Evolutionary conservation across 64 coral and sea anemone species (phyloP).

Genomic region (Pocillopora damicornis): DNA sequence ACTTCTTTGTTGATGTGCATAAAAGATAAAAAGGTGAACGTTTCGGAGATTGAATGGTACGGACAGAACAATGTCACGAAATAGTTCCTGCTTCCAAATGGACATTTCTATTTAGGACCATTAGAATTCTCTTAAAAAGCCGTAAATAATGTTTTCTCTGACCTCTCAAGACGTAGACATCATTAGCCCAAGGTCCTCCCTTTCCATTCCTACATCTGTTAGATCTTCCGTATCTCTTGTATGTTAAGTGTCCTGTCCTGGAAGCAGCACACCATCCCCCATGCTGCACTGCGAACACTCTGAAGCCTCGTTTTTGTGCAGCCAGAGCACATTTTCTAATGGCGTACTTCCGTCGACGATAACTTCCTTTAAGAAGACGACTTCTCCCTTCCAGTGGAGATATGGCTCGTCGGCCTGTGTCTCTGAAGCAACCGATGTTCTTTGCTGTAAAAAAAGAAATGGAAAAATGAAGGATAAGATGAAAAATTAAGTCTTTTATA

Average conservation of each 20-base stretch:
- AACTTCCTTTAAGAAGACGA: constrained; percentile 36
- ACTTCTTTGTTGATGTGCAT: no score
- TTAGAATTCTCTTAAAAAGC: background rate
- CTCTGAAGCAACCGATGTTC: constrained; percentile 35
- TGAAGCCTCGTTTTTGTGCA: constrained; percentile 42
- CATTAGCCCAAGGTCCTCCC: constrained; percentile 66
- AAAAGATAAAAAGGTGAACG: no score
- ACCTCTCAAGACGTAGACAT: constrained; percentile 60
- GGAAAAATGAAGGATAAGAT: background rate
- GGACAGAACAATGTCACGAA: no score
- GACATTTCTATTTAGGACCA: background rate
- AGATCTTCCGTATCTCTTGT: constrained; percentile 47
- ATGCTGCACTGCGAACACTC: constrained; percentile 51
- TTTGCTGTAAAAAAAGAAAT: background rate
- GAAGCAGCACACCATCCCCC: constrained; percentile 58
- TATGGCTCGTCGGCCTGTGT: constrained; percentile 18
- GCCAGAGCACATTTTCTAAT: constrained; percentile 61
- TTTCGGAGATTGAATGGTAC: no score
- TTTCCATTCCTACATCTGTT: constrained; percentile 50
- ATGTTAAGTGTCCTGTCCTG: constrained; percentile 25
- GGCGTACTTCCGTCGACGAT: constrained; percentile 31
- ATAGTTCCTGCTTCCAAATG: background rate
- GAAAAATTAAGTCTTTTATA: no score
- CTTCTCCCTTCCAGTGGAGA: constrained; percentile 12
- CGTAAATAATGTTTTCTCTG: background rate